Evolutionary conservation across 2,888 invertebrate genomes (phyloP), one percentile per base, ranked within the genome.

Genomic region (Orthonevra nobilis): DNA sequence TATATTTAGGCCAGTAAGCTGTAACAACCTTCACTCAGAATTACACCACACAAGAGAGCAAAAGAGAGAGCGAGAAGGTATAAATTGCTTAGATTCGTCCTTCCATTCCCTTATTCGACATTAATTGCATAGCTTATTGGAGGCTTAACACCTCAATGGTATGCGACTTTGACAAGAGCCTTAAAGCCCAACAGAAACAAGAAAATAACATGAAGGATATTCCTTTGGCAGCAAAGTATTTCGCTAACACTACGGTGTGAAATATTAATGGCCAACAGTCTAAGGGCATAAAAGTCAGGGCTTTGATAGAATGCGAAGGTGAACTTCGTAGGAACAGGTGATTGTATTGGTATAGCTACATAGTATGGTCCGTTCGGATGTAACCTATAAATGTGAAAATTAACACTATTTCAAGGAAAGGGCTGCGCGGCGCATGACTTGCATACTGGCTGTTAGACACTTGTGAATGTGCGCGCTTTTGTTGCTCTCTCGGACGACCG

Each of bases 301-400:
- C 64, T 54, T 54, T 40, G 9, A 56, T 70, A 70, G 60, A 17
- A 63, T 54, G 40, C n/a, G 15, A 12, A 38, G n/a, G n/a, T n/a
- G n/a, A n/a, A n/a, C n/a, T n/a, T n/a, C n/a, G n/a, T n/a, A n/a
- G n/a, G n/a, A n/a, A n/a, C n/a, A n/a, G n/a, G n/a, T n/a, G n/a
- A n/a, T n/a, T 32, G 63, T 50, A 14, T 52, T 77, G 36, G 42
- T 54, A 19, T 42, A 46, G 12, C 46, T 58, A 50, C 42, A 58
- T 63, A n/a, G n/a, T n/a, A n/a, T n/a, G 60, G 30, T 77, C 52
- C 40, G 54, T 40, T 72, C 40, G 61, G 66, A 72, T 73, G 68
- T 68, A 73, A 79, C 73, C 73, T 73, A 61, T 79, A 73, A 68
- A 79, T 79, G 79, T 79, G 79, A 73, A 68, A 79, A 79, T 79